Evolutionary conservation across 2,113 vertebrate genomes (phyloP), one percentile per base, ranked within the genome.

Genomic region (Dermatemys mawii): DNA sequence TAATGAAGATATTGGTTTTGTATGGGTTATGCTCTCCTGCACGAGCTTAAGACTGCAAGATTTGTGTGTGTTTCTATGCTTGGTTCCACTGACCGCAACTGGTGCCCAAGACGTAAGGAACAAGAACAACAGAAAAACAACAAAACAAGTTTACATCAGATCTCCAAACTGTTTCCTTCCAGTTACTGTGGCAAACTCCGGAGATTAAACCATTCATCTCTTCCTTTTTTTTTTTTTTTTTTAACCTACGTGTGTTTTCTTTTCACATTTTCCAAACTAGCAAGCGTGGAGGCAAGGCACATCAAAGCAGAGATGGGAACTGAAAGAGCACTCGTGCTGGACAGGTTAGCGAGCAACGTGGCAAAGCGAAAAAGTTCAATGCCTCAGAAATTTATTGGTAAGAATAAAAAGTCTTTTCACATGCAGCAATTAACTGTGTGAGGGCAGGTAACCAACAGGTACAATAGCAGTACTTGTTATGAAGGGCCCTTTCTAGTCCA

Each of bases 371-470:
- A 99, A 98, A 99, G 99, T 96, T 99, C 99, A 46, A 99, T 99
- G 99, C 99, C 99, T 51, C 99, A 99, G 97, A 99, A 99, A 98
- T 99, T 99, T 96, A 99, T 99, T 53, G 99, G 99, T 99, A 99
- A 99, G 99, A 98, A 95, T 84, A 91, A 90, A 93, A 80, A 88
- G 54, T 88, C 89, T 95, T 96, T 96, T 97, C 95, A 89, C 96
- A 82, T 91, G 88, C 94, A 75, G 63, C 88, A 51, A 78, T 84
- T 95, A 81, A 87, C 57, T 80, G 81, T 53, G 85, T 92, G 88
- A 70, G 70, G 73, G 90, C 90, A 12, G 93, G 90, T 97, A 93
- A 94, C 35, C 32, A 73, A 3, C 51, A 26, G 51, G 87, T 32
- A 48, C 67, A 73, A 85, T 60, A 89, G 80, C 86, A 91, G 82